phyloP scores from a whole-genome alignment of 2,888 invertebrate genomes.

The Tinea semifulvella region DNA sequence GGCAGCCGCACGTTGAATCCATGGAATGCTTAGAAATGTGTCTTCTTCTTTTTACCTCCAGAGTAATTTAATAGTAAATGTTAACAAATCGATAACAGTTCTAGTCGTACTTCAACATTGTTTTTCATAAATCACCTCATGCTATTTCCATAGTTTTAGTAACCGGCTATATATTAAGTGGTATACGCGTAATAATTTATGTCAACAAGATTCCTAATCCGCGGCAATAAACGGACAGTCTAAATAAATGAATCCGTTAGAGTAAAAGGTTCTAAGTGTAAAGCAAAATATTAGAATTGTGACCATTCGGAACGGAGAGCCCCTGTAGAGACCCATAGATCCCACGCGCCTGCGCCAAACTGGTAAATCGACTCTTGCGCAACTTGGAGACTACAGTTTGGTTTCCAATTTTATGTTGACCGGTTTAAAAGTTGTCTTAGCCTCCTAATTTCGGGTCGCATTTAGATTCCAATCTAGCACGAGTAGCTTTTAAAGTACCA shows the following conservation, averaged over 20 bases:
- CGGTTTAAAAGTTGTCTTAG: slow-evolving; percentile 61
- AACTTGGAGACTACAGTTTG: slow-evolving; percentile 57
- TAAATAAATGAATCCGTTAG: slow-evolving; percentile 34
- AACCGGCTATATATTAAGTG: slow-evolving; percentile 33
- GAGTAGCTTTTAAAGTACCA: slow-evolving; percentile 9
- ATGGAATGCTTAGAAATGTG: too few species aligned
- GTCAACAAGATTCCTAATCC: slow-evolving; percentile 55
- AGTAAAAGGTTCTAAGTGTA: slow-evolving; percentile 33
- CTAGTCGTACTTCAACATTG: neutral
- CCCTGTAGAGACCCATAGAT: slow-evolving; percentile 33
- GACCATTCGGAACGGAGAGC: slow-evolving; percentile 22
- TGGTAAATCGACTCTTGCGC: slow-evolving; percentile 58
- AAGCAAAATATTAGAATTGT: slow-evolving; percentile 19
- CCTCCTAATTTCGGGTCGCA: slow-evolving; percentile 66
- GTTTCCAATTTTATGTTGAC: slow-evolving; percentile 68
- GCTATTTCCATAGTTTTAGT: slow-evolving; percentile 28
- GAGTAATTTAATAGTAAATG: neutral
- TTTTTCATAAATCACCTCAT: slow-evolving; percentile 19
- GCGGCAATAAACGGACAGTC: slow-evolving; percentile 46
- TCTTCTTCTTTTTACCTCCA: too few species aligned
- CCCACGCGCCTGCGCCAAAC: slow-evolving; percentile 57
- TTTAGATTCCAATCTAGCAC: slow-evolving; percentile 39
- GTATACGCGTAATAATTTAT: slow-evolving; percentile 44
- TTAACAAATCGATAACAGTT: slow-evolving; percentile 6
- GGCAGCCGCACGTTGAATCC: too few species aligned